These are phyloP conservation scores for Ophioninae sp. DNA, from an alignment of 2,888 invertebrate genomes.

Conservation along the genomic window DNA sequence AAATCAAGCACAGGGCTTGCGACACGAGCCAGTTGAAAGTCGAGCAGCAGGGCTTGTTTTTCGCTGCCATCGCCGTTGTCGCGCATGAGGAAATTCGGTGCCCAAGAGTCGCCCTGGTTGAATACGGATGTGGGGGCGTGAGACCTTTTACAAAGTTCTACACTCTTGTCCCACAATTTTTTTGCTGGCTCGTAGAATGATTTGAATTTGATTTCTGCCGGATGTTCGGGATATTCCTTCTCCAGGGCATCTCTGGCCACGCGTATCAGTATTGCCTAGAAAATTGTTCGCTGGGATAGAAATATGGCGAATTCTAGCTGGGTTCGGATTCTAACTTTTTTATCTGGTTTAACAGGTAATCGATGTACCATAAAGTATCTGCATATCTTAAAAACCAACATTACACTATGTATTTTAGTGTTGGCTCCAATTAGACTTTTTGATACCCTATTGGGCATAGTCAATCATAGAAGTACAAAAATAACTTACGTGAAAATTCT, in stretches of 20 bases:
- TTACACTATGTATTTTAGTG: not conserved
- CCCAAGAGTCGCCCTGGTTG: slow-evolving; percentile 89
- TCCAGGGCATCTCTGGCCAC: slow-evolving; percentile 85
- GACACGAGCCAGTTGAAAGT: slow-evolving; percentile 86
- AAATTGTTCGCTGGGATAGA: not conserved
- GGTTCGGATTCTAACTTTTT: too few species aligned
- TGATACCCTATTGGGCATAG: not conserved
- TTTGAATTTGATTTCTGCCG: slow-evolving; percentile 83
- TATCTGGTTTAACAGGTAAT: too few species aligned
- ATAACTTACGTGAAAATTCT: slow-evolving; percentile 72
- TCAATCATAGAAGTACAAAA: not conserved
- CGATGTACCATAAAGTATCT: too few species aligned
- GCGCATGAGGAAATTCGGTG: slow-evolving; percentile 87
- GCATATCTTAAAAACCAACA: too few species aligned
- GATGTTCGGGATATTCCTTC: slow-evolving; percentile 84
- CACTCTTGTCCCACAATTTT: slow-evolving; percentile 79
- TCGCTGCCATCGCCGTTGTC: slow-evolving; percentile 69
- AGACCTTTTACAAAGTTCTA: slow-evolving; percentile 62
- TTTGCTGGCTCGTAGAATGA: slow-evolving; percentile 82
- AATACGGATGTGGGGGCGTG: slow-evolving; percentile 83
- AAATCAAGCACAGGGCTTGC: slow-evolving; percentile 84
- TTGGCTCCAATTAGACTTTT: not conserved
- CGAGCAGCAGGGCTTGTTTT: slow-evolving; percentile 84
- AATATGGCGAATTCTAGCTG: not conserved
- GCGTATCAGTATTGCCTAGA: slow-evolving; percentile 63